Conservation (phyloP, 1,140 invertebrate genomes). For the Musca vetustissima region DNA sequence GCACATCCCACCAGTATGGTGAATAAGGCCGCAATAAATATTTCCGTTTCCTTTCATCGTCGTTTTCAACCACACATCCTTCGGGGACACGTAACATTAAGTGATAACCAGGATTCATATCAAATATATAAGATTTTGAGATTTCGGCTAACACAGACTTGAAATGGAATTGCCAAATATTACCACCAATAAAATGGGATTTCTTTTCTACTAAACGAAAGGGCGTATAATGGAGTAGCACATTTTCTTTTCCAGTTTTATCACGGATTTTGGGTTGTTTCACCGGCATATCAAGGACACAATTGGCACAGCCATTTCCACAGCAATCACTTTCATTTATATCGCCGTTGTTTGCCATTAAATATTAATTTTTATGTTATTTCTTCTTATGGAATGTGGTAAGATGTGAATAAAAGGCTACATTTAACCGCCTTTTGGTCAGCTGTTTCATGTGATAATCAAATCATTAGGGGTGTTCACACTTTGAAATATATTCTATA, state of each 20-base stretch:
- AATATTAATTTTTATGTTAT: no score
- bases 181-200: conserved; percentile 7
- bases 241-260: conserved; percentile 37
- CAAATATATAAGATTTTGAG: conserved; percentile 35
- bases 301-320: conserved; percentile 52
- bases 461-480: no score
- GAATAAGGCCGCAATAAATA: conserved; percentile 41
- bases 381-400: no score
- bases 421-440: no score
- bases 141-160: not conserved
- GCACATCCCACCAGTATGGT: conserved; percentile 44
- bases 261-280: not conserved
- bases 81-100: conserved; percentile 40
- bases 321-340: conserved; percentile 41
- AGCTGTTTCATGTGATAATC: no score
- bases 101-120: conserved; percentile 48
- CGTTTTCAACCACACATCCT: not conserved
- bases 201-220: conserved; percentile 35
- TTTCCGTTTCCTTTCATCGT: not conserved
- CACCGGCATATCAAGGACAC: conserved; percentile 44
- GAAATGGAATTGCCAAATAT: conserved; percentile 40
- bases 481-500: no score
- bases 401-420: no score
- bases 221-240: conserved; percentile 36
- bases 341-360: not conserved